Evolutionary conservation across 23 tunicate genomes (phyloP).

Genomic region (Botrylloides violaceus): DNA sequence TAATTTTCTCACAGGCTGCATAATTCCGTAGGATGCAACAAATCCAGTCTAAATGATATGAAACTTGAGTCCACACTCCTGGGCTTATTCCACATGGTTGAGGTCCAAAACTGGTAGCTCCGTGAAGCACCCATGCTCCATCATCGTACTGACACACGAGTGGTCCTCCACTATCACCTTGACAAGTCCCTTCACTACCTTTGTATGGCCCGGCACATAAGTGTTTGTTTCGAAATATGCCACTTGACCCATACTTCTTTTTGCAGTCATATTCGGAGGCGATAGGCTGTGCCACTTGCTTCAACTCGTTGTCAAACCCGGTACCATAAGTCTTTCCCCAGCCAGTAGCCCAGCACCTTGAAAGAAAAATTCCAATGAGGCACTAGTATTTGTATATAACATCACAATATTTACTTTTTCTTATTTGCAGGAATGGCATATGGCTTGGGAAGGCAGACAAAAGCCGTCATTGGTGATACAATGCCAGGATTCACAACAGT

Average conservation of each 20-base stretch:
- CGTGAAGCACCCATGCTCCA: slow-evolving; percentile 60
- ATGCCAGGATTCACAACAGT: slow-evolving; percentile 11
- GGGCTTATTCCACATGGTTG: slow-evolving; percentile 46
- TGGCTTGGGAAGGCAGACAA: slow-evolving; percentile 65
- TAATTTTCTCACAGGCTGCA: slow-evolving; percentile 32
- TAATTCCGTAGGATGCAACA: slow-evolving; percentile 37
- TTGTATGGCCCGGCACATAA: slow-evolving; percentile 33
- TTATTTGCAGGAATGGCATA: slow-evolving; percentile 32
- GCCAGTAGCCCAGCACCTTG: slow-evolving; percentile 75
- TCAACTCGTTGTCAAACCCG: slow-evolving; percentile 30
- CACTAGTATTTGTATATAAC: too few species aligned
- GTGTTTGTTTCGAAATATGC: slow-evolving; percentile 24
- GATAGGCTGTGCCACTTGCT: slow-evolving; percentile 32
- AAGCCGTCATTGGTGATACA: slow-evolving; percentile 22
- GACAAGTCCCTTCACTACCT: slow-evolving; percentile 41
- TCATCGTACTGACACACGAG: slow-evolving; percentile 63
- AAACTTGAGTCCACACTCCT: slow-evolving; percentile 39
- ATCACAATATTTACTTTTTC: slow-evolving; percentile 20
- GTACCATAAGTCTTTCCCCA: slow-evolving; percentile 59
- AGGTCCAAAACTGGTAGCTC: slow-evolving; percentile 76
- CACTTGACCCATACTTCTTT: slow-evolving; percentile 17
- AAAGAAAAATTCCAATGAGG: background rate
- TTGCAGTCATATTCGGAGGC: slow-evolving; percentile 22
- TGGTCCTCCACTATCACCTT: slow-evolving; percentile 83
- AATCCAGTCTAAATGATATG: slow-evolving; percentile 43